Evolutionary conservation across 2,888 invertebrate genomes (phyloP).

Genomic region (Galerucella nymphaeae): DNA sequence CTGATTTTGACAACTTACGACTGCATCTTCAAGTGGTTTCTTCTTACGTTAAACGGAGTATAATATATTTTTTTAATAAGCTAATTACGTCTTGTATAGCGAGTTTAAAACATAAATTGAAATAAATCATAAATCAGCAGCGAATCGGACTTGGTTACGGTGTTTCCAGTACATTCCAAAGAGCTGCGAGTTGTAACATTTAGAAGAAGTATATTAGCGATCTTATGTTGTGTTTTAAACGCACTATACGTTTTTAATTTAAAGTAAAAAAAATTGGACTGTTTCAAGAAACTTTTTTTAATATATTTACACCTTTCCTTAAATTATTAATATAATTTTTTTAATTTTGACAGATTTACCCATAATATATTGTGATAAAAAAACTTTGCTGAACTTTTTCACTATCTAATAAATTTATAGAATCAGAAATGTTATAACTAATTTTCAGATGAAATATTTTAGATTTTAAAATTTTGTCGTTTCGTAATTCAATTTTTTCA

Average conservation of each 20-base stretch:
- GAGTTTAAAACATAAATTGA: background rate
- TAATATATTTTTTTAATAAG: background rate
- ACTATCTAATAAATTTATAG: background rate
- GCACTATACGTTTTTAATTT: constrained; percentile 1
- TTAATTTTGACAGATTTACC: constrained; percentile 2
- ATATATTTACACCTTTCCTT: background rate
- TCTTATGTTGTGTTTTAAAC: background rate
- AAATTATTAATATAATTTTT: background rate
- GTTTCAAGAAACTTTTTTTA: constrained; percentile 2
- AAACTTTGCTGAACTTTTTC: background rate
- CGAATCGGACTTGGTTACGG: background rate
- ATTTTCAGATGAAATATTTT: no score
- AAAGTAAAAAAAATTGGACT: constrained; percentile 7
- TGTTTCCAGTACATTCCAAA: background rate
- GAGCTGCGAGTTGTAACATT: background rate
- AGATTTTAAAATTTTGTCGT: no score
- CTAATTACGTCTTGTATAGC: background rate
- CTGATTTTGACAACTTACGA: no score
- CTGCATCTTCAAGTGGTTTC: no score
- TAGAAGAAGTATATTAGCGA: background rate
- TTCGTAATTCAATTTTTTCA: no score
- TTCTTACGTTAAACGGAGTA: no score
- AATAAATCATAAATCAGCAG: background rate
- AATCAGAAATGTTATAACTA: background rate
- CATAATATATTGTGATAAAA: constrained; percentile 2